Base-by-base conservation (phyloP, 2,797 vertebrate species). In the Heliangelus exortis region DNA sequence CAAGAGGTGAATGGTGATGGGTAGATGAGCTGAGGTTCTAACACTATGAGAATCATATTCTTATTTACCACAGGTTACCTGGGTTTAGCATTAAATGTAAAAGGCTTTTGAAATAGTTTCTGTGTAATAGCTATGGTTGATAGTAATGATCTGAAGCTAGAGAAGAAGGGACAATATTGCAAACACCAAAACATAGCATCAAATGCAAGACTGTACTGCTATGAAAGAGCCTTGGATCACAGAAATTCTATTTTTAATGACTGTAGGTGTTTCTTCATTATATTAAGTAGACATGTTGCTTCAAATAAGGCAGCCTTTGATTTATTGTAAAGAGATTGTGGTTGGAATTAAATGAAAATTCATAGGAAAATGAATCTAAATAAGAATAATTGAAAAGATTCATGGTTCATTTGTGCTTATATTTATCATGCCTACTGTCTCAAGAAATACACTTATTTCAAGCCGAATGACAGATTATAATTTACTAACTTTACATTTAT, bases 301-400 rank as follows among this genome's bases (percentile, higher is more conserved):
- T 33, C 95, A 96, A 95, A 96, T 94, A 59, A 62, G 84, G 74
- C 95, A 71, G 15, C 58, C 34, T 97, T 94, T 97, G 96, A 97
- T 97, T 97, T 96, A 95, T 74, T 89, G 94, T 68, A 75, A 95
- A 95, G 95, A 95, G 87, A 89, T 88, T 97, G 95, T 95, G 85
- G 93, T 97, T 95, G 75, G 89, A 97, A 95, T 97, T 89, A 96
- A 97, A 96, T 83, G 93, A 96, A 97, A 97, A 97, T 96, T 97
- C 96, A 94, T 76, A 96, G 91, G 91, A 96, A 97, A 97, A 97
- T 97, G 79, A 97, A 96, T 97, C 97, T 97, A 97, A 98, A 97
- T 97, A 98, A 97, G 97, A 97, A 97, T 97, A 97, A 96, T 97
- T 97, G 93, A 97, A 96, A 89, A 96, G 97, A 98, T 97, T 97